Conservation (phyloP, 2,113 vertebrate species). For the Himantopus leucocephalus region DNA sequence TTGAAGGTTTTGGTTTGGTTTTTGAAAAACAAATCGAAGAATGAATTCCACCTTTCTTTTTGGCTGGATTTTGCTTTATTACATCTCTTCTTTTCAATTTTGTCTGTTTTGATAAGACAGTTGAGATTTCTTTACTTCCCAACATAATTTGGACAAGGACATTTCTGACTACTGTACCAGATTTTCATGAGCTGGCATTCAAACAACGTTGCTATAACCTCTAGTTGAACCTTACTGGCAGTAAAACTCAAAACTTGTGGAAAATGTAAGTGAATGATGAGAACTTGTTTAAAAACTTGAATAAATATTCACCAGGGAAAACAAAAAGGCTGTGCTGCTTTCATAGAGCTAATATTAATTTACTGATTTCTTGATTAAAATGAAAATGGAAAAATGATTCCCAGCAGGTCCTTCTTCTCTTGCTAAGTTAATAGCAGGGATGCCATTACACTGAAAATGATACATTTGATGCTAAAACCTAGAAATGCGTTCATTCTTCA, state of each 20-base stretch:
- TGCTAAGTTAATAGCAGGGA: conserved; percentile 44
- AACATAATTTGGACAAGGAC: background rate
- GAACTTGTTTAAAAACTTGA: conserved; percentile 8
- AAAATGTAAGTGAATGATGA: background rate
- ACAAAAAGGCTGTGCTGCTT: conserved; percentile 6
- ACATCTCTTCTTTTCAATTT: background rate
- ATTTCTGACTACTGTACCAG: background rate
- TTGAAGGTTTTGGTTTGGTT: background rate
- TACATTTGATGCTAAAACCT: conserved; percentile 26
- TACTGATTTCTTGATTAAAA: conserved; percentile 62
- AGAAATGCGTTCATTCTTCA: background rate
- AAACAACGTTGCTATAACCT: background rate
- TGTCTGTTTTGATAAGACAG: background rate
- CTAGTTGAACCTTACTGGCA: background rate
- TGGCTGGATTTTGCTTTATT: background rate
- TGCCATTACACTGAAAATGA: conserved; percentile 37
- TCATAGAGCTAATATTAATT: conserved; percentile 48
- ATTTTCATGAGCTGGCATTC: background rate
- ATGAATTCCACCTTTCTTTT: background rate
- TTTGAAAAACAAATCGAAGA: background rate
- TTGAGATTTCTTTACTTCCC: background rate
- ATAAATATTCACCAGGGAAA: conserved; percentile 40
- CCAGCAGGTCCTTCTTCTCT: conserved; percentile 38
- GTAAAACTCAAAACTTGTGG: background rate
- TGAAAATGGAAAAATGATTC: conserved; percentile 42